Percentiles rank a stretch among this genome's conserved stretches.
phyloP scores from a whole-genome alignment of 1,140 invertebrate genomes.

The Pararge aegeria region DNA sequence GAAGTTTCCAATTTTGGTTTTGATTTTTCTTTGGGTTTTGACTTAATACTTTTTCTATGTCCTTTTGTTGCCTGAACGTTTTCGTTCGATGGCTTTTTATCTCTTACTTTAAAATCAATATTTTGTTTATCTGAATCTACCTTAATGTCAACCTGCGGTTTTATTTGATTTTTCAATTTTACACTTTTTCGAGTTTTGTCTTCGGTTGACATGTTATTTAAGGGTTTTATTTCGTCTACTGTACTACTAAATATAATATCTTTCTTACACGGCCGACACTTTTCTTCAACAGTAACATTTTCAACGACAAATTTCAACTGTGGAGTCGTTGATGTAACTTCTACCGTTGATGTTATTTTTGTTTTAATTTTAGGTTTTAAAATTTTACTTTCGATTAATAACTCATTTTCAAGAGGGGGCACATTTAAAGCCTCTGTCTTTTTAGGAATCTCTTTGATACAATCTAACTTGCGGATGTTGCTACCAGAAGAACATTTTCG shows the following conservation, averaged over 20 bases:
- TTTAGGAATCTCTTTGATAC: conserved; percentile 70
- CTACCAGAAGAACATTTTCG: conserved; percentile 71
- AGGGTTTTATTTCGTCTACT: conserved; percentile 32
- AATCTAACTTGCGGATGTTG: conserved; percentile 65
- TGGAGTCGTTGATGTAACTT: conserved; percentile 63
- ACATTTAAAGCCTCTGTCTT: conserved; percentile 36
- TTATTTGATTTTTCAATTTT: conserved; percentile 24
- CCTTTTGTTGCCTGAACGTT: conserved; percentile 22
- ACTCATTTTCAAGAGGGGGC: conserved; percentile 42
- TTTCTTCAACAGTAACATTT: conserved; percentile 79
- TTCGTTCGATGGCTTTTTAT: neutral
- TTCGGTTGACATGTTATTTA: conserved; percentile 2
- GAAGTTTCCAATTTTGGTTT: conserved; percentile 14
- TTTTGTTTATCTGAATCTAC: neutral
- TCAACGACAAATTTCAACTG: conserved; percentile 79
- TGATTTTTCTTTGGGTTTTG: conserved; percentile 3
- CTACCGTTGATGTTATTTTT: conserved; percentile 78
- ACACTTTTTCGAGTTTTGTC: conserved; percentile 23
- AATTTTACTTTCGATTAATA: conserved; percentile 39
- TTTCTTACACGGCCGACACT: conserved; percentile 48
- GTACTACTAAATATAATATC: conserved; percentile 57
- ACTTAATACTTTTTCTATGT: conserved; percentile 30
- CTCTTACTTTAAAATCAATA: neutral
- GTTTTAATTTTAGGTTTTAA: conserved; percentile 70
- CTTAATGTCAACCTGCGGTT: neutral